phyloP scores from a whole-genome alignment of 2,888 invertebrate genomes.

The Lydus trimaculatus region DNA sequence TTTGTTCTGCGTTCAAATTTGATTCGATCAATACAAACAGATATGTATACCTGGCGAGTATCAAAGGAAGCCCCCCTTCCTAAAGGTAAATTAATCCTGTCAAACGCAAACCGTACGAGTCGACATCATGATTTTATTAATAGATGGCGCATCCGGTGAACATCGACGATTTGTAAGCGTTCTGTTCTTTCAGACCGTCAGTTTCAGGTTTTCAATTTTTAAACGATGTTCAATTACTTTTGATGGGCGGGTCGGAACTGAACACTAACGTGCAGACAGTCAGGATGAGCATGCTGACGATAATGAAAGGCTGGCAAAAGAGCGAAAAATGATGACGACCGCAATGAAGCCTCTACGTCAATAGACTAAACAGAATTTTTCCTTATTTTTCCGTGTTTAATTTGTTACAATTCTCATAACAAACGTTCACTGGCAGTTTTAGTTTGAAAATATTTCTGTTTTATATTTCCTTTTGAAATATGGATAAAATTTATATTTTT shows the following conservation, averaged over 20 bases:
- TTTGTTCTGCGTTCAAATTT: not conserved
- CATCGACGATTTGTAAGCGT: constrained; percentile 47
- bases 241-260: constrained; percentile 24
- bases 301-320: constrained; percentile 25
- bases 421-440: not conserved
- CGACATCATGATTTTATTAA: constrained; percentile 52
- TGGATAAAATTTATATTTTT: not conserved
- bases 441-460: not conserved
- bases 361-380: not conserved
- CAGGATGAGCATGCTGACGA: constrained; percentile 21
- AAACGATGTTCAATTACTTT: constrained; percentile 47
- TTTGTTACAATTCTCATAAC: not conserved
- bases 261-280: constrained; percentile 22
- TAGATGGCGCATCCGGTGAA: constrained; percentile 49
- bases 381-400: not conserved
- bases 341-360: constrained; percentile 11
- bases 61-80: constrained; percentile 40
- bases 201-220: constrained; percentile 50
- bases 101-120: constrained; percentile 45
- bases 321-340: constrained; percentile 21
- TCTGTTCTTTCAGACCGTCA: constrained; percentile 47
- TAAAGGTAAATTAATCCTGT: constrained; percentile 54
- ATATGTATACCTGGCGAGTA: constrained; percentile 30
- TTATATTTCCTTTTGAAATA: not conserved
- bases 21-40: not conserved